Conservation (phyloP, 37 sponge, comb jelly and placozoan species). For the Beroe forskalii region DNA sequence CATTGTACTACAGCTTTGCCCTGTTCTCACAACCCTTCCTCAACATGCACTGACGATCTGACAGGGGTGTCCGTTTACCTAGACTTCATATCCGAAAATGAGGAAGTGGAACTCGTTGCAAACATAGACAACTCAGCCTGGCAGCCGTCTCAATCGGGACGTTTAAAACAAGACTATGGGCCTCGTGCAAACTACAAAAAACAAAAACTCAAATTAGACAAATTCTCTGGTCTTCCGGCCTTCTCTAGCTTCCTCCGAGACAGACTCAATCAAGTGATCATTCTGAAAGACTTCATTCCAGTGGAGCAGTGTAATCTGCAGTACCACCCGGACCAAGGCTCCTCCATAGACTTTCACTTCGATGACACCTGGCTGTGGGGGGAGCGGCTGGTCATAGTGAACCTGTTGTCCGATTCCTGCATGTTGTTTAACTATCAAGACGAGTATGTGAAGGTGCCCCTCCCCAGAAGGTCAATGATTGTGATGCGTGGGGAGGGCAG, state of each 20-base stretch:
- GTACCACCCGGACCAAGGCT: slow-evolving; percentile 79
- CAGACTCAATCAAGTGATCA: slow-evolving; percentile 64
- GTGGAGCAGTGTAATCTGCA: slow-evolving; percentile 95
- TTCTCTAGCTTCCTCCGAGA: slow-evolving; percentile 71
- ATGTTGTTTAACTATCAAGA: slow-evolving; percentile 74
- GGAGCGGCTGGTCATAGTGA: slow-evolving; percentile 84
- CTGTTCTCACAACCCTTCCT: not conserved
- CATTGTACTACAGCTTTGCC: slow-evolving; percentile 12
- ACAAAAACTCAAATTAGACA: slow-evolving; percentile 79
- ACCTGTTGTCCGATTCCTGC: slow-evolving; percentile 78
- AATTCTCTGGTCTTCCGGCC: slow-evolving; percentile 83
- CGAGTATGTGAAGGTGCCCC: slow-evolving; percentile 72
- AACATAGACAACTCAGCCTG: slow-evolving; percentile 73
- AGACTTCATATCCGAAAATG: slow-evolving; percentile 74
- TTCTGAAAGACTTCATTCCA: slow-evolving; percentile 71
- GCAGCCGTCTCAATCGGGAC: slow-evolving; percentile 89
- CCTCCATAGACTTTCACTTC: slow-evolving; percentile 87
- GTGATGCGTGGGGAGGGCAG: slow-evolving; percentile 78
- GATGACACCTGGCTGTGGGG: slow-evolving; percentile 99
- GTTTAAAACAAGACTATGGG: slow-evolving; percentile 96
- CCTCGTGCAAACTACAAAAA: slow-evolving; percentile 94
- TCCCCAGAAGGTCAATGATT: slow-evolving; percentile 78
- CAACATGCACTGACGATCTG: slow-evolving; percentile 53
- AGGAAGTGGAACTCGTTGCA: slow-evolving; percentile 70
- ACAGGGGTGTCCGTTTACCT: slow-evolving; percentile 72